Evolutionary conservation across 1,140 invertebrate species (phyloP), one percentile per base, ranked within the genome.

Genomic region (Meloidogyne chitwoodi): DNA sequence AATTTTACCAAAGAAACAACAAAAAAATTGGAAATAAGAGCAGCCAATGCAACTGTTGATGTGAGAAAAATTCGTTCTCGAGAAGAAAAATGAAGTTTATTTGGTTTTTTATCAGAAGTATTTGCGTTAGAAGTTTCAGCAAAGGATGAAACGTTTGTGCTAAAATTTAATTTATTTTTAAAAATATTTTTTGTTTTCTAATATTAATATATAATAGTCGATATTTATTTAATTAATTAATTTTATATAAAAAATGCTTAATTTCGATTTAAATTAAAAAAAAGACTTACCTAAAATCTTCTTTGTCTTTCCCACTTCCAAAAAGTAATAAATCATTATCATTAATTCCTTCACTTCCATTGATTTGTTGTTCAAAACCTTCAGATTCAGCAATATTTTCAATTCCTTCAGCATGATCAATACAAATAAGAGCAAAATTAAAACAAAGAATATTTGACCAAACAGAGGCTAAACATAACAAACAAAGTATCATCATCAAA

Each of bases 361-460:
- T 29, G 22, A 29, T 65, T 65, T 34, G 26, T 24, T 24, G 11
- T 65, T 65, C 12, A 14, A 6, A 27, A 6, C 14, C 14, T 64
- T 64, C 63, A 41, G 38, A 16, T 11, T 41, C 34, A 34, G 19
- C n/a, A n/a, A n/a, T n/a, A n/a, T n/a, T 67, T 19, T 19, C 27
- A 29, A n/a, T 79, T 72, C 48, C 38, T 24, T 73, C 34, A 31
- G 27, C 41, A 48, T 77, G 77, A 24, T 83, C 44, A 62, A 81
- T 74, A 68, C 81, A 82, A 68, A 82, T 84, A 2, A 81, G 11
- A 8, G 81, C 81, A 81, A 82, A 82, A 48, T 82, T 82, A 31
- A 82, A 82, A 44, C 70, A 63, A 12, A 82, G 75, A 82, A 82
- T 82, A 64, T 84, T 84, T 29, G 81, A 81, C 81, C 81, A 82